A percentile compares a stretch with the other conserved stretches of the same genome.
These are phyloP conservation scores for Cynocephalus volans DNA, from an alignment of 2,113 vertebrate genomes.

Conservation along the genomic window DNA sequence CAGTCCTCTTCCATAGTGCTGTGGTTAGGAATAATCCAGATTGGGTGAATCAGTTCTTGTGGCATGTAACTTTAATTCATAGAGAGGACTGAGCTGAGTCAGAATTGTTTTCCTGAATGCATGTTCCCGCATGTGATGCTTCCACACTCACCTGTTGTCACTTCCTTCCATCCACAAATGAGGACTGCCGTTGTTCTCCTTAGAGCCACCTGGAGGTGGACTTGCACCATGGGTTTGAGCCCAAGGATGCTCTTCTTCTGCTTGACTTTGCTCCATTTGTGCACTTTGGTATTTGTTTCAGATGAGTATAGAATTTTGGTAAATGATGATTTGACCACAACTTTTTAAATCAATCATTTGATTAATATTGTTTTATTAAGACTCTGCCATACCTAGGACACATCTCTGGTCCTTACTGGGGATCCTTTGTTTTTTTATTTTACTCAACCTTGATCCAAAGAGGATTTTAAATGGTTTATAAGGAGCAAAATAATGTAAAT, in stretches of 20 bases:
- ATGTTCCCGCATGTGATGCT: not conserved
- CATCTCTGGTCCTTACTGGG: not conserved
- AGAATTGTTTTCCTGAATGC: not conserved
- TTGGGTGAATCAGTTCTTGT: not conserved
- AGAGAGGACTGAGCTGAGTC: not conserved
- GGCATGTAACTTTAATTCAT: not conserved
- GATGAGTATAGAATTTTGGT: not conserved
- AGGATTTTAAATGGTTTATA: not conserved
- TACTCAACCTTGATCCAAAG: not conserved
- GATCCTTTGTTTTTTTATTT: constrained; percentile 1
- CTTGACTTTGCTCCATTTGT: not conserved
- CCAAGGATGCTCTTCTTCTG: not conserved
- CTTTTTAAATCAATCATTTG: constrained; percentile 34
- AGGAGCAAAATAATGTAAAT: constrained; percentile 36
- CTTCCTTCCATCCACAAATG: not conserved
- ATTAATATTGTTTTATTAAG: constrained; percentile 5
- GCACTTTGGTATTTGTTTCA: constrained; percentile 6
- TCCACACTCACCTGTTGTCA: not conserved
- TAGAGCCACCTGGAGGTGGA: not conserved
- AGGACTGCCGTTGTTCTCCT: not conserved
- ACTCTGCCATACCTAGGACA: not conserved
- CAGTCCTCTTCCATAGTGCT: not conserved
- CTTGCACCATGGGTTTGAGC: not conserved
- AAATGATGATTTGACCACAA: not conserved
- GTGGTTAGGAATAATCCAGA: not conserved